phyloP scores from a whole-genome alignment of 2,797 vertebrate species.

The Malacoctenus gilli region DNA sequence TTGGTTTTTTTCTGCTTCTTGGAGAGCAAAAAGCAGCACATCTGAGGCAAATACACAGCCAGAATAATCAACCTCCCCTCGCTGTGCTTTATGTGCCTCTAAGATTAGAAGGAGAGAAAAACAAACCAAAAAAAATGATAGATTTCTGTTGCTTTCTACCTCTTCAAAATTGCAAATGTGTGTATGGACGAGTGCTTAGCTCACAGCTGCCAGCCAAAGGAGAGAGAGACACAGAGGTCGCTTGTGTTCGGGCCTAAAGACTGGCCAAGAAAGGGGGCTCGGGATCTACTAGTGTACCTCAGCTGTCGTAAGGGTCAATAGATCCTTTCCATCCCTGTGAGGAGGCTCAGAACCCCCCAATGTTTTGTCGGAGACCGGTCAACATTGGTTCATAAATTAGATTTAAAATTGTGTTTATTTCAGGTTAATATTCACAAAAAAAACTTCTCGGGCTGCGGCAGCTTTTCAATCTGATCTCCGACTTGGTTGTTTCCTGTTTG shows the following conservation, averaged over 20 bases:
- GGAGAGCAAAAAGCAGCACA: slow-evolving; percentile 52
- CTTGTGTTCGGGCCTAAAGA: slow-evolving; percentile 72
- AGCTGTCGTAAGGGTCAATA: slow-evolving; percentile 78
- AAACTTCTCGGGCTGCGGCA: slow-evolving; percentile 6
- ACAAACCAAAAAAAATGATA: slow-evolving; percentile 34
- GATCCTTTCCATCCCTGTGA: slow-evolving; percentile 62
- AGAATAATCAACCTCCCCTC: slow-evolving; percentile 67
- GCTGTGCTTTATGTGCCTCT: slow-evolving; percentile 53
- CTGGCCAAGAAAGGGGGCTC: slow-evolving; percentile 71
- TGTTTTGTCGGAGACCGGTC: slow-evolving; percentile 43
- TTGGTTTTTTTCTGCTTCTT: slow-evolving; percentile 36
- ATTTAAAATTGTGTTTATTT: too few species aligned
- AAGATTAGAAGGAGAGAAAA: slow-evolving; percentile 56
- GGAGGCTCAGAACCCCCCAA: slow-evolving; percentile 44
- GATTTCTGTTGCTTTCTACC: slow-evolving; percentile 57
- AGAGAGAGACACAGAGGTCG: slow-evolving; percentile 72
- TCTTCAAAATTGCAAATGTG: slow-evolving; percentile 71
- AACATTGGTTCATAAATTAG: slow-evolving; percentile 48
- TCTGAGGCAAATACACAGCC: slow-evolving; percentile 60
- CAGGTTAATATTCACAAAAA: slow-evolving; percentile 23
- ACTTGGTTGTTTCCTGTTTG: slow-evolving; percentile 44
- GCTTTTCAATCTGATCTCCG: slow-evolving; percentile 35
- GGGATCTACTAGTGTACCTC: slow-evolving; percentile 76
- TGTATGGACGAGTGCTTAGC: slow-evolving; percentile 71
- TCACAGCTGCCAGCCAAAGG: slow-evolving; percentile 79